Percentiles rank a stretch among this genome's conserved stretches.
Evolutionary conservation across 1,140 invertebrate genomes (phyloP).

Genomic region (Cotesia typhae): DNA sequence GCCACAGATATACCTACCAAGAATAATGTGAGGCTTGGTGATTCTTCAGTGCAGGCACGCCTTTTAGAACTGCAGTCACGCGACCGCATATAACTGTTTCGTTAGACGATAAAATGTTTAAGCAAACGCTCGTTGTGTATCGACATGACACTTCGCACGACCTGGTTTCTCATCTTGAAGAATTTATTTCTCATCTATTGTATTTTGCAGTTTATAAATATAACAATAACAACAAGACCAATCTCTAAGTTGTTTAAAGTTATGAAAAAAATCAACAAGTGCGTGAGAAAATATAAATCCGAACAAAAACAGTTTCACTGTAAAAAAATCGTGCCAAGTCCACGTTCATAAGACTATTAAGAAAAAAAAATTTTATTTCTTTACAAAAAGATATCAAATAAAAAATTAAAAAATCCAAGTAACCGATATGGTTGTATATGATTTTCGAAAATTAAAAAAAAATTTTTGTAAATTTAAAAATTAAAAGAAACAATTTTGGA

Average conservation of each 20-base stretch:
- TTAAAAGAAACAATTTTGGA: too few relatives aligned
- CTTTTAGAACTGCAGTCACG: conserved; percentile 34
- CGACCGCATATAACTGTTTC: conserved; percentile 37
- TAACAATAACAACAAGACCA: not conserved
- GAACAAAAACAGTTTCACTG: too few relatives aligned
- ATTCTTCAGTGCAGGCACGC: conserved; percentile 24
- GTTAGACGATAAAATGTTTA: conserved; percentile 35
- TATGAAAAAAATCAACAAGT: not conserved
- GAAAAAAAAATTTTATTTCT: too few relatives aligned
- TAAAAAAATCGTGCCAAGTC: too few relatives aligned
- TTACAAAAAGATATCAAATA: too few relatives aligned
- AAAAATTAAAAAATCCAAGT: too few relatives aligned
- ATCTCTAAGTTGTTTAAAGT: not conserved
- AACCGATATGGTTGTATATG: too few relatives aligned
- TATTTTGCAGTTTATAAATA: conserved; percentile 14
- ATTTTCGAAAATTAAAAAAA: too few relatives aligned
- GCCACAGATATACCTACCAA: not conserved
- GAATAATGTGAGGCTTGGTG: conserved; percentile 18
- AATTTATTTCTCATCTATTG: conserved; percentile 22
- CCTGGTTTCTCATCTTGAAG: conserved; percentile 24
- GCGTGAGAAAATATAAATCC: conserved; percentile 7
- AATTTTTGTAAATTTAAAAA: too few relatives aligned
- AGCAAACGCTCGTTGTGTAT: conserved; percentile 19
- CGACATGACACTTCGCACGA: conserved; percentile 32
- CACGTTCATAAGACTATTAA: too few relatives aligned